phyloP scores from a whole-genome alignment of 2,797 vertebrate genomes.

The Microchirus variegatus region DNA sequence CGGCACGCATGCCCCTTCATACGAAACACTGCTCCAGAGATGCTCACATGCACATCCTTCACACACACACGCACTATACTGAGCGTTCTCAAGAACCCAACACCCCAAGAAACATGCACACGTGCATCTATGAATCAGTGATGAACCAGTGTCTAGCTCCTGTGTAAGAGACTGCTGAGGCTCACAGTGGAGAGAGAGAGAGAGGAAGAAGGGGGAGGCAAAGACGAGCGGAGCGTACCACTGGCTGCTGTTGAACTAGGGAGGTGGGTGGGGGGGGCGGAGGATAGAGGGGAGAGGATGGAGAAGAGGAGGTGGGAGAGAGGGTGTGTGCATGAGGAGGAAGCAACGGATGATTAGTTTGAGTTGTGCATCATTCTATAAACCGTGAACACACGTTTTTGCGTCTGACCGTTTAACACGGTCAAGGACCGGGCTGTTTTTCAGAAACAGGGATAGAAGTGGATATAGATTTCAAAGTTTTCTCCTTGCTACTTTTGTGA shows the following conservation, averaged over 20 bases:
- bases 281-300: slow-evolving; percentile 17
- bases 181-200: slow-evolving; percentile 22
- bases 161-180: slow-evolving; percentile 48
- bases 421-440: too few relatives aligned
- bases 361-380: slow-evolving; percentile 15
- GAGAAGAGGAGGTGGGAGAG: slow-evolving; percentile 23
- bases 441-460: too few relatives aligned
- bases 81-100: slow-evolving; percentile 16
- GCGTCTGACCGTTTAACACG: slow-evolving; percentile 4
- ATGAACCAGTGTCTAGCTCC: slow-evolving; percentile 52
- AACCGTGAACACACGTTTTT: slow-evolving; percentile 14
- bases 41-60: slow-evolving; percentile 49
- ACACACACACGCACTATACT: background rate
- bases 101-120: slow-evolving; percentile 15
- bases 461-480: background rate
- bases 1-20: slow-evolving; percentile 52
- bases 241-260: slow-evolving; percentile 54
- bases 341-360: slow-evolving; percentile 20
- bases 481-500: background rate
- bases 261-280: slow-evolving; percentile 48
- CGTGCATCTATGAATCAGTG: slow-evolving; percentile 31
- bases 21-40: slow-evolving; percentile 31
- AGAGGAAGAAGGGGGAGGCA: slow-evolving; percentile 1
- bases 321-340: slow-evolving; percentile 24
- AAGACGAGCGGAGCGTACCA: slow-evolving; percentile 68